Base-by-base conservation (phyloP, 2,113 vertebrate genomes). In the Origma solitaria region DNA sequence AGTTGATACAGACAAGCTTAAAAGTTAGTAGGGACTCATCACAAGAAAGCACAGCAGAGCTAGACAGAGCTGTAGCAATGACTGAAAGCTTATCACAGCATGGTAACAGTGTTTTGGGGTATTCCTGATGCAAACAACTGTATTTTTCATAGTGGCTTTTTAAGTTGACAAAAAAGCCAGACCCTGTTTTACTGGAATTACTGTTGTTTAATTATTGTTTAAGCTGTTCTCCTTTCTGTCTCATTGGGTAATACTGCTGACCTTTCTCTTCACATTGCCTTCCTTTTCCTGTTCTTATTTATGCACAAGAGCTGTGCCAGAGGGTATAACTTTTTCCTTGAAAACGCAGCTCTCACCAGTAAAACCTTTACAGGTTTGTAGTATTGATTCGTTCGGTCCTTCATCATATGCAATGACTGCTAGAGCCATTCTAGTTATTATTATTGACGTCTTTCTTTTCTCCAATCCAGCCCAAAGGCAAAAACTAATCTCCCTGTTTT, bases 371-470 rank as follows among this genome's bases (percentile, higher is more conserved):
- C 3, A 3, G 31, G 49, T 56, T 45, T 76, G 37, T 94, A 19
- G 66, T 94, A 94, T 86, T 90, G 94, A 92, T 97, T 94, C 44
- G n/a, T 81, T 88, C 60, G 83, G 31, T 62, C 47, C 58, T 88
- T 83, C 68, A 71, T 90, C 64, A 60, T 92, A 66, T 78, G 81
- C 86, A 81, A 53, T 70, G 72, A 64, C 68, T 81, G 38, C 76
- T 83, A 40, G 56, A 91, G 68, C 82, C 64, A 56, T 86, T 88
- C 86, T 54, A 68, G 60, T 93, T 96, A 83, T 54, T 95, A 38
- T 65, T 93, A 86, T 86, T 95, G 90, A 92, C 88, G 8, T 94
- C 72, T 93, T 56, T 92, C 31, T 91, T 88, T 92, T 73, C 90
- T 77, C 44, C 79, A 81, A 5, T 84, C 68, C 72, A 83, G 79